Evolutionary conservation across 2,888 invertebrate genomes (phyloP), one percentile per base, ranked within the genome.

Genomic region (Panzeria rudis): DNA sequence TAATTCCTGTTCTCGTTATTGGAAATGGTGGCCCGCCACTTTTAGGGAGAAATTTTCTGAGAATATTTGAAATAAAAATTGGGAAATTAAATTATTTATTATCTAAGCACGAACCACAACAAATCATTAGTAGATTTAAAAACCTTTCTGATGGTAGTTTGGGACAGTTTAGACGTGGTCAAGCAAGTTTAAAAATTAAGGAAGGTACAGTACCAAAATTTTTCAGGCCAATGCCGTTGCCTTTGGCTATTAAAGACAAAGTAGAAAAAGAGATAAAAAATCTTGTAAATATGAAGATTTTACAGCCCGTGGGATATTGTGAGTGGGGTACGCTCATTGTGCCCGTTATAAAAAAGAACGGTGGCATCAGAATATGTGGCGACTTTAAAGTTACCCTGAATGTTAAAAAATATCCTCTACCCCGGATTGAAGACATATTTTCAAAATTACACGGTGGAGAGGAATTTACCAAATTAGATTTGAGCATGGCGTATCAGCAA

Each of bases 271-370:
- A 68, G 47, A 52, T 80, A 13, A 59, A 73, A 32, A 50, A 59
- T 13, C 17, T 64, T 3, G 62, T 80, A 7, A 29, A 20, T 5
- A 44, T 77, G 1, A 47, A 64, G 11, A 66, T 87, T 3, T 68
- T 87, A 20, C 50, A 77, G 23, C 87, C 87, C 1, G n/a, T 44
- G 4, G 44, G n/a, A 17, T 52, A 80, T 35, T 72, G 59, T 44
- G 83, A 84, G 91, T 91, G 35, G 35, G 35, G 35, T 35, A 35
- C 35, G 9, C 35, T 7, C 7, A 35, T 35, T 35, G 35, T 35
- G 4, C 89, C 90, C 0, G 87, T 92, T 1, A 73, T 89, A 1
- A 92, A 92, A 83, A 87, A 83, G 6, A 87, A 91, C 81, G 90
- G 90, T 9, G 44, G 66, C 13, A 76, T 87, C 41, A 52, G 87